Base-by-base conservation (phyloP, 2,888 invertebrate genomes). In the Thumatha senex region DNA sequence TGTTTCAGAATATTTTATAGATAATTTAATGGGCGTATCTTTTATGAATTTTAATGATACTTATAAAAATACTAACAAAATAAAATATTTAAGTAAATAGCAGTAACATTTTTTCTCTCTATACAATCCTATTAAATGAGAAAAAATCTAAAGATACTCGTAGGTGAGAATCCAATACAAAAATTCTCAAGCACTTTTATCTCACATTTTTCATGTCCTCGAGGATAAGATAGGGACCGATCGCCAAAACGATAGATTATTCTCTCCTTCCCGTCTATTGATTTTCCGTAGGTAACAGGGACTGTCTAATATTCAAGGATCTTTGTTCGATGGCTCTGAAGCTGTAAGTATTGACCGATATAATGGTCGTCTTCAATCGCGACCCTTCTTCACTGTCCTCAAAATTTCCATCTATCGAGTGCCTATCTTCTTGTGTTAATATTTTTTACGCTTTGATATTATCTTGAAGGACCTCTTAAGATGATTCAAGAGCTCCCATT, bases 201-300 rank as follows among this genome's bases (percentile, higher is more conserved):
- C 48, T 50, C 58, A 44, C 56, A 66, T 67, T 62, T 61, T 61
- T 70, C 67, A 65, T 59, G 63, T 67, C 56, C 59, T 67, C 63
- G 49, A 54, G 45, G 50, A 35, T 51, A 41, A 63, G 71, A 71
- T 60, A 70, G 63, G 54, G 61, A 33, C 38, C 56, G 51, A 61
- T 67, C 65, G 65, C 67, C 70, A 58, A 67, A 69, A 57, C 65
- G 63, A 63, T 70, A 65, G 65, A 71, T 70, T 66, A 53, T n/a
- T n/a, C 56, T 58, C 54, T 57, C 52, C 54, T 61, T 66, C 40
- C 54, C 55, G 54, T 57, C 63, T 68, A 70, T 70, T 70, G 69
- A 70, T 70, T 70, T 70, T 67, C 43, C 46, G 54, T 55, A 61
- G 52, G 58, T 53, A 60, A 53, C 54, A 33, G 50, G 49, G 35